Percentiles rank a stretch among this genome's conserved stretches.
These are phyloP conservation scores for Kryptolebias ocellatus DNA, from an alignment of 2,797 vertebrate genomes.

Conservation along the genomic window DNA sequence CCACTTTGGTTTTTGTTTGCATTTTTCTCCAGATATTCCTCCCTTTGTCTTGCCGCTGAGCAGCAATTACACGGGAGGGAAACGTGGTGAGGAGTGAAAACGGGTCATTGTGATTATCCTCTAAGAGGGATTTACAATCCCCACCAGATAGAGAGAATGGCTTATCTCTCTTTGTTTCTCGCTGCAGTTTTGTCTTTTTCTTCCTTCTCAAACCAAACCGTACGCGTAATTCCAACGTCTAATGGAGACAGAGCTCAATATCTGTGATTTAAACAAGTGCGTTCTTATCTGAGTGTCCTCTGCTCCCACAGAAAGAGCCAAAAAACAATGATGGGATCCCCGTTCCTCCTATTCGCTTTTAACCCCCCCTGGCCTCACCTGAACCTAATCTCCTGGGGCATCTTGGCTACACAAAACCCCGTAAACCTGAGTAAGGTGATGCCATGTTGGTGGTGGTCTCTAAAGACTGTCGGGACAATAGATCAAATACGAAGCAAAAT, in stretches of 20 bases:
- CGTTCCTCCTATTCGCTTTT: slow-evolving; percentile 36
- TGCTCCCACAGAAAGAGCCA: slow-evolving; percentile 23
- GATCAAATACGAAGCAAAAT: slow-evolving; percentile 78
- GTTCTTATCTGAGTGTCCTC: slow-evolving; percentile 13
- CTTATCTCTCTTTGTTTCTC: slow-evolving; percentile 41
- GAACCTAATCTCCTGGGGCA: slow-evolving; percentile 72
- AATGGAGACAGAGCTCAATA: slow-evolving; percentile 28
- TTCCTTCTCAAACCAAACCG: slow-evolving; percentile 21
- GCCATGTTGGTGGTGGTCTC: slow-evolving; percentile 79
- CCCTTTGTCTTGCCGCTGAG: slow-evolving; percentile 62
- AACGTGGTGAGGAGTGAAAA: slow-evolving; percentile 58
- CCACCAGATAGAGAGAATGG: slow-evolving; percentile 47
- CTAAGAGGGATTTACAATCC: slow-evolving; percentile 48
- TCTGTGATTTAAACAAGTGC: slow-evolving; percentile 27
- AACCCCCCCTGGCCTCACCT: slow-evolving; percentile 62
- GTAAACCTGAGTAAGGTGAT: slow-evolving; percentile 79
- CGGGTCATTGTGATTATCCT: slow-evolving; percentile 64
- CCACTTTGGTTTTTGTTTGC: slow-evolving; percentile 57
- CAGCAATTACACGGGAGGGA: slow-evolving; percentile 61
- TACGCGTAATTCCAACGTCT: slow-evolving; percentile 25
- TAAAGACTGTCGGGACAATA: slow-evolving; percentile 76
- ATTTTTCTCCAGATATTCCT: slow-evolving; percentile 70
- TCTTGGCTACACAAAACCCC: slow-evolving; percentile 68
- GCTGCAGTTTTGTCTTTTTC: slow-evolving; percentile 16
- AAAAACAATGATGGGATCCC: slow-evolving; percentile 47